Percentiles rank a stretch among this genome's conserved stretches.
Evolutionary conservation across 2,888 invertebrate genomes (phyloP).

Genomic region (Drosophila aldrichi): DNA sequence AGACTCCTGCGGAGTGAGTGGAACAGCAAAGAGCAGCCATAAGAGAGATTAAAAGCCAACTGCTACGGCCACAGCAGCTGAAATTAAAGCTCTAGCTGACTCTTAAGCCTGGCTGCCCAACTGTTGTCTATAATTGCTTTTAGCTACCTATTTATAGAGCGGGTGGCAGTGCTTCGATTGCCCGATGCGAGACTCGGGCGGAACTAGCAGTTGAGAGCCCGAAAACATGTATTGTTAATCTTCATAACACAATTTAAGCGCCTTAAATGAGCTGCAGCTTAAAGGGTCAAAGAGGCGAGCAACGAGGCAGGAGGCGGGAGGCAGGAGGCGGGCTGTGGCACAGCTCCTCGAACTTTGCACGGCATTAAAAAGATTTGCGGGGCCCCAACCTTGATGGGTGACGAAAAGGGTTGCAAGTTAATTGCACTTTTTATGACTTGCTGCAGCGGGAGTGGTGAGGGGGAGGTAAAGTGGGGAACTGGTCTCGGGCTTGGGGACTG

Average conservation of each 20-base stretch:
- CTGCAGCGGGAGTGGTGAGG: not conserved
- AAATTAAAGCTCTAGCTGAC: conserved; percentile 11
- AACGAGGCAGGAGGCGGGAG: not conserved
- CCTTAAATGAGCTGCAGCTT: conserved; percentile 72
- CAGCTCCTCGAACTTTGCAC: conserved; percentile 54
- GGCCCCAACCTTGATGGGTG: conserved; percentile 40
- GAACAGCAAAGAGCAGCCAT: conserved; percentile 39
- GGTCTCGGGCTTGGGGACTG: not conserved
- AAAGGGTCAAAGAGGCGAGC: conserved; percentile 49
- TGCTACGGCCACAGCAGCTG: conserved; percentile 1
- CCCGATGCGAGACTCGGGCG: conserved; percentile 3
- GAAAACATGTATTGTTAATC: conserved; percentile 66
- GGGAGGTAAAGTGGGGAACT: not conserved
- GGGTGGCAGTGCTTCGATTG: conserved; percentile 33
- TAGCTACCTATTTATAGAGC: conserved; percentile 52
- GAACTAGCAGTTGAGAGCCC: conserved; percentile 26
- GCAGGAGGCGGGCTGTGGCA: not conserved
- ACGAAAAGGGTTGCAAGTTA: conserved; percentile 67
- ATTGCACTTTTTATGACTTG: conserved; percentile 75
- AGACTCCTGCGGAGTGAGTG: conserved; percentile 9
- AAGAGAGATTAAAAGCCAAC: conserved; percentile 43
- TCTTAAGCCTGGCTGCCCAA: conserved; percentile 10
- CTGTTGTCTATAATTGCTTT: conserved; percentile 61
- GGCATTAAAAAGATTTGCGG: conserved; percentile 58
- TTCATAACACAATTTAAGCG: conserved; percentile 71